phyloP scores from a whole-genome alignment of 2,888 invertebrate genomes.

The Rhynchonema sp. region DNA sequence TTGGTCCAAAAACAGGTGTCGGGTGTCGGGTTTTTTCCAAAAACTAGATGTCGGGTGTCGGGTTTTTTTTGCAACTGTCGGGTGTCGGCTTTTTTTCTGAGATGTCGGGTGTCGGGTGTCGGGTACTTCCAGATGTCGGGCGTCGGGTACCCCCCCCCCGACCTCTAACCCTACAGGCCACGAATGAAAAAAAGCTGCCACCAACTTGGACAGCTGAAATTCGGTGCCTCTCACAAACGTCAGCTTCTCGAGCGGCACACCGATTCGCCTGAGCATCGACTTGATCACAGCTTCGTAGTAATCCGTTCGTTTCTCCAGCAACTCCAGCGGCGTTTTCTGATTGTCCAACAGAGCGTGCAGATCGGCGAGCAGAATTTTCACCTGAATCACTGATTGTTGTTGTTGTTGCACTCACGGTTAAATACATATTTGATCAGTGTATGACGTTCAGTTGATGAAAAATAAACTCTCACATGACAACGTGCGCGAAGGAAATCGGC shows the following conservation, averaged over 20 bases:
- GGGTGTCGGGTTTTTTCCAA: too few species aligned
- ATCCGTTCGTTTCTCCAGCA: constrained; percentile 63
- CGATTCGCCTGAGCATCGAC: constrained; percentile 75
- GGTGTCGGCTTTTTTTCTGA: too few species aligned
- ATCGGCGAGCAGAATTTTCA: constrained; percentile 89
- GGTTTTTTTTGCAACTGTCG: too few species aligned
- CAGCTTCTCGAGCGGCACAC: constrained; percentile 76
- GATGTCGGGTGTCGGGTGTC: too few species aligned
- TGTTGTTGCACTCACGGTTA: too few species aligned
- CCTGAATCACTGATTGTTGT: too few species aligned
- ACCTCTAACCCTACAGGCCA: neutral
- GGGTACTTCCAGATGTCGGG: neutral
- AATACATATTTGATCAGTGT: too few species aligned
- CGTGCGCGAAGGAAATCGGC: constrained; percentile 89
- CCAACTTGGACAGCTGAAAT: constrained; percentile 63
- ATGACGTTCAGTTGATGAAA: too few species aligned
- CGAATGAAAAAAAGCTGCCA: neutral
- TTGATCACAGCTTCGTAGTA: constrained; percentile 90
- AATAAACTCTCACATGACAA: too few species aligned
- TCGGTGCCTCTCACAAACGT: constrained; percentile 85
- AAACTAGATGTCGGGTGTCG: too few species aligned
- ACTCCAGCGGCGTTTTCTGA: constrained; percentile 96
- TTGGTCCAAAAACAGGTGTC: too few species aligned
- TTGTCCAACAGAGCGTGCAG: constrained; percentile 95
- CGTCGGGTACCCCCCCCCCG: neutral